Evolutionary conservation across 1,140 invertebrate genomes (phyloP), one percentile per base, ranked within the genome.

Genomic region (Drosophila orena): DNA sequence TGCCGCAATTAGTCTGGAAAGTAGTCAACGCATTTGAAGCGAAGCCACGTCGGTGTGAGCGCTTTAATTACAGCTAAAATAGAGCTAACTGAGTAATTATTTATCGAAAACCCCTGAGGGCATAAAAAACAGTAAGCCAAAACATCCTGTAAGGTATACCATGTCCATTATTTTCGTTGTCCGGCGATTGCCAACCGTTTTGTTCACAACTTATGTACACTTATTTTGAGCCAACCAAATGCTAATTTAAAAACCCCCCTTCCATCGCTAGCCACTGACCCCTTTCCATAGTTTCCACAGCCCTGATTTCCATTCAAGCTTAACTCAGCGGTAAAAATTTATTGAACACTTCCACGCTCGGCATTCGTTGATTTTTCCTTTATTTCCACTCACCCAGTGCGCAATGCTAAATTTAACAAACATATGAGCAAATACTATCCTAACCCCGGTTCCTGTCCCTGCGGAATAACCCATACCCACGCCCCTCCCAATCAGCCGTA

Each of bases 1-100:
- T 85, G 61, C 60, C 47, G 81, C 68, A 85, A 85, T 85, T 85
- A 85, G 81, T 85, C 81, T 83, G 79, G 15, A 78, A 81, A 81
- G 57, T 61, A 40, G n/a, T n/a, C 46, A 61, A 69, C 30, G 22
- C 30, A 52, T 54, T 34, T 38, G 43, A 77, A 42, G 22, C 40
- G 17, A 54, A 49, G 20, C 7, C 20, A 54, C 60, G 75, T 37
- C 37, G 38, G 46, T 42, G 22, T n/a, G 11, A 11, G 10, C 57
- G 40, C 59, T 62, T 62, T 59, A 62, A 62, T 62, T 62, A 42
- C 1, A 34, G 54, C 20, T 10, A 4, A 4, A 8, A 15, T 12
- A 0, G 7, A 15, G 54, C 4, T 59, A 22, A 61, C 15, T 8
- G 37, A 6, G 15, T 58, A 20, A 57, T 61, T 61, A 37, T 11